Evolutionary conservation across 2,113 vertebrate genomes (phyloP).

Genomic region (Sturnira hondurensis): DNA sequence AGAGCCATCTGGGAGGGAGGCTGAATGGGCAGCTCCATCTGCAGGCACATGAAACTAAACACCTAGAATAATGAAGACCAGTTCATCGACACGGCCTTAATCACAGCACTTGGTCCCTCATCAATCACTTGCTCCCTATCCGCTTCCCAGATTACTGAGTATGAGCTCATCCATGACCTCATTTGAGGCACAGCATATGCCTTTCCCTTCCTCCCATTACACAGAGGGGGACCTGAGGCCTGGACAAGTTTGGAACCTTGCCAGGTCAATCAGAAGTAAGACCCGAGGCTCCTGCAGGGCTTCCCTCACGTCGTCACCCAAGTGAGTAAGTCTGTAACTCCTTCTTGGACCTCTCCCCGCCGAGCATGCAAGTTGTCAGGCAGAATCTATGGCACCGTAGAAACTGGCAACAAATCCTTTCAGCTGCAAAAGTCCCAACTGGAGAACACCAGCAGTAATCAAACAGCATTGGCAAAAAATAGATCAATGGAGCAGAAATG

Average conservation of each 20-base stretch:
- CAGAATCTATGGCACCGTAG: neutral
- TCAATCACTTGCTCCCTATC: neutral
- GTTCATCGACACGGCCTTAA: neutral
- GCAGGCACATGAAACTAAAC: neutral
- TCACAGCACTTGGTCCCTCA: neutral
- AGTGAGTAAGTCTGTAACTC: neutral
- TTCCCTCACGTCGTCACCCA: neutral
- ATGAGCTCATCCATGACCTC: neutral
- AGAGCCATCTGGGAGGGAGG: neutral
- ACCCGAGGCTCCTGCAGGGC: neutral
- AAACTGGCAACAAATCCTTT: neutral
- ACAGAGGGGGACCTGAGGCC: neutral
- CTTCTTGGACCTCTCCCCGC: too few relatives aligned
- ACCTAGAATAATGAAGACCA: neutral
- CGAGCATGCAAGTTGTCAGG: neutral
- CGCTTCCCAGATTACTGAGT: neutral
- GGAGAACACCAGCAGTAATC: neutral
- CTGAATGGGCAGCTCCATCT: neutral
- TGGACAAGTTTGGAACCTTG: neutral
- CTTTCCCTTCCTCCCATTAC: neutral
- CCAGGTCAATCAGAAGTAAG: neutral
- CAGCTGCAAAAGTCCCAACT: neutral
- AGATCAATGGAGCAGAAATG: neutral
- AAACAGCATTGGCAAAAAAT: neutral
- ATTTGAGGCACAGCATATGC: neutral